Evolutionary conservation across 2,113 vertebrate genomes (phyloP), one percentile per base, ranked within the genome.

Genomic region (Mormyrus iriodes): DNA sequence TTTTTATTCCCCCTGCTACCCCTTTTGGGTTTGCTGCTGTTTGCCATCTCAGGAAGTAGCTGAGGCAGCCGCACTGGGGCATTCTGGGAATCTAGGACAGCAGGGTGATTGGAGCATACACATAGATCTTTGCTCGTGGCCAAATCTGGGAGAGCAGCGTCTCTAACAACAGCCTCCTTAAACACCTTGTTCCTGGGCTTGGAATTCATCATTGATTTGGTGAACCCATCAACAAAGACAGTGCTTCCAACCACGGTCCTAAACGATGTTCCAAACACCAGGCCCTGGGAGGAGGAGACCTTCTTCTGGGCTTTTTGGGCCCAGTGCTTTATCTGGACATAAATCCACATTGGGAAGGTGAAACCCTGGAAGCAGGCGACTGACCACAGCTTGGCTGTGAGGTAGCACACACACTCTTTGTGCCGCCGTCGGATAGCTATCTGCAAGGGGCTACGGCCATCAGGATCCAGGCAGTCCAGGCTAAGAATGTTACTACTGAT

Each of bases 201-300:
- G 44, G 95, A 95, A 31, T 92, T 95, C 95, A 96, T 96, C 52
- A 92, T 92, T 2, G 94, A 89, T 27, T 94, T 87, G 79, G 92
- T 94, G 88, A 95, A 97, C 35, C 96, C 95, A 88, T 97, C 96
- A 44, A 96, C 94, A 82, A 95, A 88, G 84, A 96, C 89, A 0
- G 21, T 88, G 17, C 95, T 95, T 19, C 94, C 95, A 49, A 95
- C 91, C 86, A 61, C 93, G 39, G 92, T 93, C 85, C 90, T 92
- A 10, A 91, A 91, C 3, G 88, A n/a, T 53, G 85, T 85, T 12
- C 88, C n/a, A 65, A 83, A 44, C 0, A 90, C 82, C 39, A 87
- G 69, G 76, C 52, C 89, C 58, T 27, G 88, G 85, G 21, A 91
- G 1, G 55, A 88, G 12, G 83, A 89, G 7, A 88, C 88, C 39